These are phyloP conservation scores for Hirtodrosophila duncani DNA, from an alignment of 2,888 invertebrate species.

Conservation along the genomic window DNA sequence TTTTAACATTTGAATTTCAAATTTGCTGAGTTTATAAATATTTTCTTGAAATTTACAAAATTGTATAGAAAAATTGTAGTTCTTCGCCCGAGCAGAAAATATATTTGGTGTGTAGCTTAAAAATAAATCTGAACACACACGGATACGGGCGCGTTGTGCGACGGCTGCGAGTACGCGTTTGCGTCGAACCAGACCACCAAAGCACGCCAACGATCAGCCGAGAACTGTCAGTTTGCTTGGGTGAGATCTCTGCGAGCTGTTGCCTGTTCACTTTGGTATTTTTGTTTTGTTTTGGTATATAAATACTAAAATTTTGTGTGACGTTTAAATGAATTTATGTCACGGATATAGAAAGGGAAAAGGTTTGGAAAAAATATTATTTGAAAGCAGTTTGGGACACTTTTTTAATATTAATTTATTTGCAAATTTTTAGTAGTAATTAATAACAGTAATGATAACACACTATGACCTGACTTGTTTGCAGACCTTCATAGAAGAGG, in stretches of 20 bases:
- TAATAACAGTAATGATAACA: too few species aligned
- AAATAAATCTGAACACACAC: conserved; percentile 67
- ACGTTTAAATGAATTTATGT: too few species aligned
- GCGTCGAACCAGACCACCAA: conserved; percentile 38
- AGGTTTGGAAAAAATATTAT: too few species aligned
- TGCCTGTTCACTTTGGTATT: conserved; percentile 16
- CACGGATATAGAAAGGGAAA: too few species aligned
- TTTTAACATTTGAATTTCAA: neutral
- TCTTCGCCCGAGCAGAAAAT: conserved; percentile 40
- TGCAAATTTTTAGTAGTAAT: too few species aligned
- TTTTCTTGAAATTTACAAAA: neutral
- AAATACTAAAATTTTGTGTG: too few species aligned
- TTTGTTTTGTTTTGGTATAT: conserved; percentile 2
- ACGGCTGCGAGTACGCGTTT: conserved; percentile 25
- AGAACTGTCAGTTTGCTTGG: conserved; percentile 60
- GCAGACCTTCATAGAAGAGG: too few species aligned
- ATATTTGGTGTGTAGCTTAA: conserved; percentile 48
- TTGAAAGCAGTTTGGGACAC: too few species aligned
- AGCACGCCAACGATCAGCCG: conserved; percentile 64
- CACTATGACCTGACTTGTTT: too few species aligned
- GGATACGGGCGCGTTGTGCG: conserved; percentile 55
- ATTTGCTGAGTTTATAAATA: conserved; percentile 9
- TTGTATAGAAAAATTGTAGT: conserved; percentile 4
- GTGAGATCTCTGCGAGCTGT: conserved; percentile 10
- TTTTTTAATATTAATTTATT: too few species aligned